These are phyloP conservation scores for Diadumene lineata DNA, from an alignment of 92 coral and sea anemone genomes.

Conservation along the genomic window DNA sequence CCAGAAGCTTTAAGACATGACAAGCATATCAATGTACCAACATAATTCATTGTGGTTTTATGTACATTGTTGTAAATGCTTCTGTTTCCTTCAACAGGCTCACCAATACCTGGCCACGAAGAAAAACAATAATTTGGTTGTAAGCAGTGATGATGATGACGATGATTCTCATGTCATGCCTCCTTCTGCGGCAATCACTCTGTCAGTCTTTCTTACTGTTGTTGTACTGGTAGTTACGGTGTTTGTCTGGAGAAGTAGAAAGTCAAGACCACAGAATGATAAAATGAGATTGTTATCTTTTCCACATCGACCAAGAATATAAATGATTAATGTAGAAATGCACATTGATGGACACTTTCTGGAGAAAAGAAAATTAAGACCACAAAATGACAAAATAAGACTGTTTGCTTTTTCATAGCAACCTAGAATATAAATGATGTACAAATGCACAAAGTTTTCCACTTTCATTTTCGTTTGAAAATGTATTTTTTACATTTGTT, in stretches of 20 bases:
- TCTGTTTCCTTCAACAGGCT: constrained; percentile 20
- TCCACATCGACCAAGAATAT: constrained; percentile 65
- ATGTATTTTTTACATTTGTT: no score
- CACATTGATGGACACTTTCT: no score
- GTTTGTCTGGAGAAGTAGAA: constrained; percentile 63
- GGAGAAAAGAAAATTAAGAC: no score
- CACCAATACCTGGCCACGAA: constrained; percentile 57
- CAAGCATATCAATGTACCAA: neutral
- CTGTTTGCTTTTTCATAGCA: no score
- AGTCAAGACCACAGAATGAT: constrained; percentile 61
- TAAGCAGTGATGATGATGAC: constrained; percentile 27
- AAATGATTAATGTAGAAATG: no score
- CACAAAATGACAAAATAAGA: no score
- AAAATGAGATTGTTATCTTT: constrained; percentile 46
- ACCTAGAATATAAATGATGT: no score
- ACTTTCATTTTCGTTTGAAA: no score
- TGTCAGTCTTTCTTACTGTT: constrained; percentile 60
- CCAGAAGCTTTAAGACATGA: no score
- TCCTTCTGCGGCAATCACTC: constrained; percentile 63
- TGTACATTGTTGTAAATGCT: no score
- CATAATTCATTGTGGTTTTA: neutral
- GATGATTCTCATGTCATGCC: constrained; percentile 47
- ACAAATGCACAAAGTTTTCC: no score
- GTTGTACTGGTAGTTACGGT: constrained; percentile 48
- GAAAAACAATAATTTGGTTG: constrained; percentile 55